Evolutionary conservation across 2,113 vertebrate genomes (phyloP).

Genomic region (Corvus hawaiiensis): DNA sequence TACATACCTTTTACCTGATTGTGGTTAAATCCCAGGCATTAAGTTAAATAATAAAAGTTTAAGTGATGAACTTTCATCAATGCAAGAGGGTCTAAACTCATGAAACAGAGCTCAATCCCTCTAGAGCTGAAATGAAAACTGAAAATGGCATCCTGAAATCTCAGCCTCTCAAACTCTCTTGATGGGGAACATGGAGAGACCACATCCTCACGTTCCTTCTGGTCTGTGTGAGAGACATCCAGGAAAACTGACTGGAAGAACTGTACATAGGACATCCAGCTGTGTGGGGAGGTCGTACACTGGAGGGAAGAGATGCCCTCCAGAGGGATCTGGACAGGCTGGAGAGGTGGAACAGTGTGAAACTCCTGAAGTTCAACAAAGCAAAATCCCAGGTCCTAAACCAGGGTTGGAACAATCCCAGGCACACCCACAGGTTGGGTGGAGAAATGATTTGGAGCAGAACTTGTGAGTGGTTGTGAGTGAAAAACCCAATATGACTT

Average conservation of each 20-base stretch:
- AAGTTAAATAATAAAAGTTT: background rate
- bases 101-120: accelerated
- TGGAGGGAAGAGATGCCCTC: too few species aligned
- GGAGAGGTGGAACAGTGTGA: background rate
- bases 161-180: background rate
- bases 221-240: background rate
- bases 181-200: accelerated
- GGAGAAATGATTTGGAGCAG: too few species aligned
- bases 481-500: accelerated
- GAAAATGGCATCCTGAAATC: background rate
- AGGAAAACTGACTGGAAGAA: background rate
- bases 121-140: background rate
- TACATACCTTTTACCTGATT: background rate
- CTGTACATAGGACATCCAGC: background rate
- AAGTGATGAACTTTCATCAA: background rate
- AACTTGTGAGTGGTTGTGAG: background rate
- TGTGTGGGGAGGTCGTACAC: accelerated
- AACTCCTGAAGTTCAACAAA: background rate
- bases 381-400: background rate
- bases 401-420: background rate
- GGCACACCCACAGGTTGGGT: background rate
- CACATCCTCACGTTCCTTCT: background rate
- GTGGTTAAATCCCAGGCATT: background rate
- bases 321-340: background rate
- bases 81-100: background rate